Evolutionary conservation across 2,113 vertebrate genomes (phyloP).

Genomic region (Protomyctophum bolini): DNA sequence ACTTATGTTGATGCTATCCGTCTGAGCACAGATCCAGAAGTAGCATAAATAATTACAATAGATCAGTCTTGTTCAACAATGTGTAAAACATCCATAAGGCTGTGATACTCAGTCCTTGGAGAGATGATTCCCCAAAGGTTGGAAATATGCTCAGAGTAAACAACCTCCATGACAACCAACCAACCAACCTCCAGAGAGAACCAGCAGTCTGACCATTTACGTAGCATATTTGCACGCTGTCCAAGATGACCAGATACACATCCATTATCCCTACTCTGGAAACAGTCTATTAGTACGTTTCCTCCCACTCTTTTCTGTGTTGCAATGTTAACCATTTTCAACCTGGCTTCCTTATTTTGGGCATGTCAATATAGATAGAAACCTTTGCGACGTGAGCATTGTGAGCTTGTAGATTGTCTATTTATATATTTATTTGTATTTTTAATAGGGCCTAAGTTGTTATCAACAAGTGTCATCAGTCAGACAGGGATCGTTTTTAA

Average conservation of each 20-base stretch:
- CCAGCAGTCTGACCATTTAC: slow-evolving; percentile 70
- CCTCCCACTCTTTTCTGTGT: slow-evolving; percentile 5
- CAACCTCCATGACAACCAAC: slow-evolving; percentile 48
- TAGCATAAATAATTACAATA: neutral
- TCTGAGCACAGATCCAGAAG: neutral
- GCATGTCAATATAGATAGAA: too few species aligned
- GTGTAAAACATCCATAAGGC: slow-evolving; percentile 2
- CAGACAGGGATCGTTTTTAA: too few species aligned
- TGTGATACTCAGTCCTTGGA: slow-evolving; percentile 39
- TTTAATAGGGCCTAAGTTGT: too few species aligned
- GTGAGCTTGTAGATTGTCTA: too few species aligned
- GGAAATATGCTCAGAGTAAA: slow-evolving; percentile 76
- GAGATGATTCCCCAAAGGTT: slow-evolving; percentile 56
- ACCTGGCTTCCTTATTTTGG: too few species aligned
- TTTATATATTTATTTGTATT: too few species aligned
- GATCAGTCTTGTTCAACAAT: neutral
- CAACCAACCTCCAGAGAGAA: slow-evolving; percentile 12
- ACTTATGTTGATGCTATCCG: neutral
- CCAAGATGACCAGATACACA: slow-evolving; percentile 65
- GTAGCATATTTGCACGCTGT: slow-evolving; percentile 71
- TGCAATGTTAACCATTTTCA: neutral
- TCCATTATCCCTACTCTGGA: slow-evolving; percentile 28
- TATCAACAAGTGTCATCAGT: too few species aligned
- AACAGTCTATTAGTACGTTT: slow-evolving; percentile 7
- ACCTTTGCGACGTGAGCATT: too few species aligned